Evolutionary conservation across 2,888 invertebrate species (phyloP).

Genomic region (Pristionchus mayeri): DNA sequence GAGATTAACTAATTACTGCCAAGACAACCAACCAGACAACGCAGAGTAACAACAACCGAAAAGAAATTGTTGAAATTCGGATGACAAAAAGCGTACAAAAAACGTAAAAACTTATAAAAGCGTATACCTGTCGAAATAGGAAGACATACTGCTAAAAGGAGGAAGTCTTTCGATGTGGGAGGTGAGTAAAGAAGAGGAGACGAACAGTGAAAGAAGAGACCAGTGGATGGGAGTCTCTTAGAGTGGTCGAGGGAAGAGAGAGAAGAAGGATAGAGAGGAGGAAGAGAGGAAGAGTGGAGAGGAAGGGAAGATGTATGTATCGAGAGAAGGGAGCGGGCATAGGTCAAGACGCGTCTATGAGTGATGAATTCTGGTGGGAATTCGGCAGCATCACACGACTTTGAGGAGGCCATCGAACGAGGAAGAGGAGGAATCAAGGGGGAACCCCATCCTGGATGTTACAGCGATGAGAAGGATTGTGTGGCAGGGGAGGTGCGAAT

Average conservation of each 20-base stretch:
- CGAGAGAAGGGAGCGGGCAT: constrained; percentile 42
- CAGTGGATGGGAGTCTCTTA: constrained; percentile 8
- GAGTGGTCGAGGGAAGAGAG: constrained; percentile 17
- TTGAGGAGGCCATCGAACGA: no score
- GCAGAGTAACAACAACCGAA: no score
- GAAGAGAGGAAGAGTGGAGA: constrained; percentile 18
- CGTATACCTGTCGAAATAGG: constrained; percentile 31
- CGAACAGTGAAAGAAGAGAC: constrained; percentile 14
- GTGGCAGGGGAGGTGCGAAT: no score
- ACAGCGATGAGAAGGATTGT: no score
- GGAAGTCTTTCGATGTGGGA: neutral
- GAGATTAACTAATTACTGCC: no score
- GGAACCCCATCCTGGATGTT: no score
- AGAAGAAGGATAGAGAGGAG: neutral
- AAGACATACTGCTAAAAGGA: neutral
- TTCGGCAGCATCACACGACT: constrained; percentile 43
- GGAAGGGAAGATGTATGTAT: constrained; percentile 26
- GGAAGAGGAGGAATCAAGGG: no score
- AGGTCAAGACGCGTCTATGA: constrained; percentile 36
- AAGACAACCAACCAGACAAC: no score
- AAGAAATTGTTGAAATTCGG: no score
- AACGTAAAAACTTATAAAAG: no score
- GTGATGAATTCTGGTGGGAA: constrained; percentile 41
- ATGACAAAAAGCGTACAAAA: no score
- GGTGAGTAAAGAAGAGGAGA: neutral